Percentiles rank a stretch among this genome's conserved stretches.
phyloP scores from a whole-genome alignment of 2,888 invertebrate species.

The Drepanosiphum platanoidis region DNA sequence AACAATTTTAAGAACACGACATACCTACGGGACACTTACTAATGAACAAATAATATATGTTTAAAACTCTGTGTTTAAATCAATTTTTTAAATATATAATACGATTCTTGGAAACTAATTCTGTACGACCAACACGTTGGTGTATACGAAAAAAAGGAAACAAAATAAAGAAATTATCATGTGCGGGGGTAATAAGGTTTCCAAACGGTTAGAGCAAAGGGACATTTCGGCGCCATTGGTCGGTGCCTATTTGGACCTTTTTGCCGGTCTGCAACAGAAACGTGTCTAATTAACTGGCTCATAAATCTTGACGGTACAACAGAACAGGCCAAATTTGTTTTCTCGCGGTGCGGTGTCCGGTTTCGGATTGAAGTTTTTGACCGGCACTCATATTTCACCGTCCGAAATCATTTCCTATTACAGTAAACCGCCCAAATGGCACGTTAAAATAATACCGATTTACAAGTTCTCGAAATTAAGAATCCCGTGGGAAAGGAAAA shows the following conservation, averaged over 20 bases:
- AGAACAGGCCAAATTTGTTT: slow-evolving; percentile 34
- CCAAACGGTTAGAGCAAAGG: background rate
- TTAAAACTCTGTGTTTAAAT: background rate
- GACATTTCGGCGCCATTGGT: slow-evolving; percentile 26
- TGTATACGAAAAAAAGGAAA: too few species aligned
- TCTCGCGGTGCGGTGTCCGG: slow-evolving; percentile 19
- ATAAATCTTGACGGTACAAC: slow-evolving; percentile 44
- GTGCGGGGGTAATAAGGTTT: background rate
- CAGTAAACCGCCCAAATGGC: slow-evolving; percentile 1
- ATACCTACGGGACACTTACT: background rate
- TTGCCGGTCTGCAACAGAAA: slow-evolving; percentile 19
- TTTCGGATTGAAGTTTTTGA: slow-evolving; percentile 54
- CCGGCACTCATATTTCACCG: slow-evolving; percentile 48
- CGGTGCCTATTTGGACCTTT: slow-evolving; percentile 31
- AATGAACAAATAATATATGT: background rate
- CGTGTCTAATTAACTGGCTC: slow-evolving; percentile 56
- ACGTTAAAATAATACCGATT: background rate
- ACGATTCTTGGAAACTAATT: background rate
- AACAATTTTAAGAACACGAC: slow-evolving; percentile 8
- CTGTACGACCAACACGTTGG: background rate
- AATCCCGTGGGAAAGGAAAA: background rate
- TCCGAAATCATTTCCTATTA: slow-evolving; percentile 47
- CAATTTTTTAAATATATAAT: background rate
- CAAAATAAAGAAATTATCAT: background rate
- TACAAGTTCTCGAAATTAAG: background rate